Base-by-base conservation (phyloP, 92 coral and sea anemone genomes). In the Palythoa heliodiscus region DNA sequence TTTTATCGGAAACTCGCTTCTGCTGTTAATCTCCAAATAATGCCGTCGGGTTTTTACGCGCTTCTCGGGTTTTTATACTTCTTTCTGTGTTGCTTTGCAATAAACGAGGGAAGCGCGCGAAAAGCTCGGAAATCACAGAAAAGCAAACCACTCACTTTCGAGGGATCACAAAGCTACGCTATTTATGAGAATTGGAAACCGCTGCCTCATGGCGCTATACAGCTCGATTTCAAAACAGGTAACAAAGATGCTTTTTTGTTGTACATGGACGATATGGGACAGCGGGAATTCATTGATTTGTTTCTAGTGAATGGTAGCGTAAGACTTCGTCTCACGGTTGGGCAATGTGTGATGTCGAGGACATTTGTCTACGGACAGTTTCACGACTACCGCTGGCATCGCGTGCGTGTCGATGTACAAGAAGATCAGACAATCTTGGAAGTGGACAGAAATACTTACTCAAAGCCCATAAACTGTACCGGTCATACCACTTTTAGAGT, bases 251-350 rank as follows among this genome's bases (percentile, higher is more conserved):
- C 84, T 1, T 80, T 80, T 29, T 20, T 80, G 84, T 20, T 80
- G 73, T 80, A 80, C 22, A 69, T 80, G 73, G 84, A 80, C 53
- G 84, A 80, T 66, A 75, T 75, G 48, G 84, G 84, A 22, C 84
- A 80, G 61, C 84, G 84, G 40, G 84, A 80, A 80, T 80, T 80
- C 61, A 66, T 80, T 80, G 84, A 80, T 29, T 48, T 80, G 57
- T 80, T 80, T 80, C 24, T 80, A 20, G 74, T 66, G 84, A 80
- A 80, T 80, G 84, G 84, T 47, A 80, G 84, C 40, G 73, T 67
- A 67, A 80, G 84, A 6, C n/a, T 80, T 73, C 84, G 84, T 11
- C 74, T 80, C 6, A 80, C 73, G 43, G 84, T 48, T 6, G 84
- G 84, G 14, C 48, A 13, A 14, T 80, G 84, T 66, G 73, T 20